Evolutionary conservation across 2,888 invertebrate genomes (phyloP).

Genomic region (Empis stercorea): DNA sequence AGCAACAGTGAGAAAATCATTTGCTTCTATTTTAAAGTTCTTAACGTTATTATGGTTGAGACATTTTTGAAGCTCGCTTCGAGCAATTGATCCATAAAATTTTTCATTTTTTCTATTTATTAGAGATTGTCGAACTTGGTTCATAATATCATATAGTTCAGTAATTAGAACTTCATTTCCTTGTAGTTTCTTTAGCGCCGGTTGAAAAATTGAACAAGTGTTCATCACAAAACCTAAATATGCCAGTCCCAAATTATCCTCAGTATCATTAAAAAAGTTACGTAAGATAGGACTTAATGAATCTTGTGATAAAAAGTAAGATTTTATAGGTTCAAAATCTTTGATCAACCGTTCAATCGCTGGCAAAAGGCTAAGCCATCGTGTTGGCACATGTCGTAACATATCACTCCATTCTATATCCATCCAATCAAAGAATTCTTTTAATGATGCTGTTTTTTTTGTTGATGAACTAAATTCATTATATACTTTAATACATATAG

Average conservation of each 20-base stretch:
- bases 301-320: background rate
- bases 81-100: background rate
- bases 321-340: background rate
- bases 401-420: constrained; percentile 1
- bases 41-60: background rate
- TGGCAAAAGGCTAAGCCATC: background rate
- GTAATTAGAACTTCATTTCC: background rate
- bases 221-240: background rate
- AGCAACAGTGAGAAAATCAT: background rate
- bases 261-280: background rate
- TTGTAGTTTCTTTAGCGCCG: background rate
- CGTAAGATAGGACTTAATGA: background rate
- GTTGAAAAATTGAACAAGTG: constrained; percentile 1
- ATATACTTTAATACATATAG: background rate
- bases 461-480: background rate
- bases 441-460: background rate
- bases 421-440: constrained; percentile 4
- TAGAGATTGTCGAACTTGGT: background rate
- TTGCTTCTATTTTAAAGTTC: background rate
- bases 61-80: background rate
- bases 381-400: background rate
- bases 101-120: background rate
- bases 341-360: constrained; percentile 3
- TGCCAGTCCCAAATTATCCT: background rate
- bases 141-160: background rate